phyloP scores from a whole-genome alignment of 2,888 invertebrate species.

The Halictus ligatus region DNA sequence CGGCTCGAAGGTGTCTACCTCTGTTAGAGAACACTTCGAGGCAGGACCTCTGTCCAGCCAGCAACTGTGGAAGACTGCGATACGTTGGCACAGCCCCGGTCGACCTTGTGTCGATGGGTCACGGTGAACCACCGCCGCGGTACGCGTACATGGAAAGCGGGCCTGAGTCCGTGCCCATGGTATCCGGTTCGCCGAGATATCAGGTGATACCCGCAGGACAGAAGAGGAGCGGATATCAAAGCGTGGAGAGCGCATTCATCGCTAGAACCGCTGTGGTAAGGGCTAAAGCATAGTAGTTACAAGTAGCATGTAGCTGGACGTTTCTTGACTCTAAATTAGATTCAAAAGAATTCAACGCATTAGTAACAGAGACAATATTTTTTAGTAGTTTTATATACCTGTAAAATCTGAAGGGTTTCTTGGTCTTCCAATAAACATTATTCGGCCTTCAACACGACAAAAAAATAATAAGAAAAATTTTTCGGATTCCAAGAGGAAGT shows the following conservation, averaged over 20 bases:
- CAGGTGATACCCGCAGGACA: constrained; percentile 76
- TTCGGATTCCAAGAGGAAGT: background rate
- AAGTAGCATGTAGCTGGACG: no score
- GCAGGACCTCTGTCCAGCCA: constrained; percentile 76
- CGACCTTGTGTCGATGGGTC: constrained; percentile 70
- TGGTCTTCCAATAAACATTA: background rate
- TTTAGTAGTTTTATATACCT: no score
- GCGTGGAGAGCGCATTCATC: constrained; percentile 83
- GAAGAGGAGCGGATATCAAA: constrained; percentile 74
- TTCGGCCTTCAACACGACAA: background rate
- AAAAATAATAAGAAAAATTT: background rate
- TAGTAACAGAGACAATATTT: no score
- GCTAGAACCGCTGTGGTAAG: constrained; percentile 83
- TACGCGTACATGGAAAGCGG: constrained; percentile 77
- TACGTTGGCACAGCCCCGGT: constrained; percentile 76
- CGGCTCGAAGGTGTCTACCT: constrained; percentile 81
- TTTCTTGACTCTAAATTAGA: no score
- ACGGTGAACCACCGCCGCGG: constrained; percentile 75
- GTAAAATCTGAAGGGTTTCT: no score
- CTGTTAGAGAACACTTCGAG: constrained; percentile 74
- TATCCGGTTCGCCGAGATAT: constrained; percentile 79
- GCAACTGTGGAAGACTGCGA: constrained; percentile 79
- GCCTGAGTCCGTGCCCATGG: constrained; percentile 79
- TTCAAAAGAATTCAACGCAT: no score
- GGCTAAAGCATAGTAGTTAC: no score